Conservation (phyloP, 2,113 vertebrate species). For the Tonatia bakeri region DNA sequence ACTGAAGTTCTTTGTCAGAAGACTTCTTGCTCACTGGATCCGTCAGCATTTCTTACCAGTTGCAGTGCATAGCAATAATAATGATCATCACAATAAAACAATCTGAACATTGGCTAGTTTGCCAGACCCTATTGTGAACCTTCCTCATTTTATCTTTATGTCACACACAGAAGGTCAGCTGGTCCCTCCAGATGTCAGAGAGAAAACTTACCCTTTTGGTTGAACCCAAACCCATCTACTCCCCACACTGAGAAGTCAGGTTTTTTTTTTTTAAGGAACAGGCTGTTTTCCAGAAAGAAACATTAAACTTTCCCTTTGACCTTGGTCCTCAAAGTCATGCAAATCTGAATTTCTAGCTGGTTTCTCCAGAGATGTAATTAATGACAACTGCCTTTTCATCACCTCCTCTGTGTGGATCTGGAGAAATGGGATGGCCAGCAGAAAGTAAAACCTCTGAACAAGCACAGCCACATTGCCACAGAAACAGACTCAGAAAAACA, state of each 20-base stretch:
- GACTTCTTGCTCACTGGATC: not conserved
- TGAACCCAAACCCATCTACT: not conserved
- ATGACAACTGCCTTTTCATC: not conserved
- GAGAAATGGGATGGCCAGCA: not conserved
- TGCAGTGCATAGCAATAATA: not conserved
- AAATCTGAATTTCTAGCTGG: not conserved
- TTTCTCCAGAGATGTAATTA: constrained; percentile 17
- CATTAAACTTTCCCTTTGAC: not conserved
- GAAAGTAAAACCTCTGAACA: not conserved
- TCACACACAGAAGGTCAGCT: not conserved
- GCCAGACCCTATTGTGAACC: not conserved
- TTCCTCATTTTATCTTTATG: not conserved
- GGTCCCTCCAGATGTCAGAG: constrained; percentile 5
- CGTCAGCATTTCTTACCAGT: not conserved
- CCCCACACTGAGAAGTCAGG: not conserved
- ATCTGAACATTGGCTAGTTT: not conserved
- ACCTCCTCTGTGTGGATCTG: not conserved
- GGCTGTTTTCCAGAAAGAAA: not conserved
- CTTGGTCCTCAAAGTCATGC: not conserved
- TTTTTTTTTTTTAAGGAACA: constrained; percentile 1
- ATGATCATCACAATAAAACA: not conserved
- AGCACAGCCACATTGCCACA: not conserved
- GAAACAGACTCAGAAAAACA: constrained; percentile 1
- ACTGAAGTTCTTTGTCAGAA: not conserved
- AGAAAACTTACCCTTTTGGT: not conserved